Evolutionary conservation across 2,888 invertebrate genomes (phyloP), one percentile per base, ranked within the genome.

Genomic region (Neoaliturus tenellus): DNA sequence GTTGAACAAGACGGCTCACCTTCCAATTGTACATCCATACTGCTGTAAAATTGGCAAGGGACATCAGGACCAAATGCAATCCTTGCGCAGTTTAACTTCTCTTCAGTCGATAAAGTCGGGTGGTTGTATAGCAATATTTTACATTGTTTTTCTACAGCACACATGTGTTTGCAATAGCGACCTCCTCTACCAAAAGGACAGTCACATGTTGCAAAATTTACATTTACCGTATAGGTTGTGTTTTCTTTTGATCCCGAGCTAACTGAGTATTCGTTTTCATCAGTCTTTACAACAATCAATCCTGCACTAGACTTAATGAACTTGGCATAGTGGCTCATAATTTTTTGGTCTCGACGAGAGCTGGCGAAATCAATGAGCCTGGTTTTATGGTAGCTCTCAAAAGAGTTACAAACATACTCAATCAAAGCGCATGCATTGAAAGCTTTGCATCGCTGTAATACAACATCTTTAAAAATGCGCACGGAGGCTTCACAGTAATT

Each of bases 351-450:
- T 8, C 44, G 75, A n/a, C 75, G 44, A 75, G 20, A 75, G 20
- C 75, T 75, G n/a, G 75, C 44, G 28, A 25, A 75, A 48, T 41
- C 75, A 44, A 75, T 69, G 28, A 69, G 10, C 33, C 69, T 69
- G 69, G 31, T 69, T 69, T 69, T 33, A 69, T 69, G 69, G 69
- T 69, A 69, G 69, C 33, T 69, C n/a, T 69, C 39, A 39, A 39
- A 73, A 5, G 41, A 75, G 75, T 75, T 75, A 44, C 75, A 75
- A 75, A 75, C 17, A 75, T 75, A 75, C 41, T 41, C 75, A 75
- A 75, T 75, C 75, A 75, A 75, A 75, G 75, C 75, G 20, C 41
- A 75, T 75, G 75, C 75, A 75, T 75, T 41, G 28, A 75, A 75
- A 12, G 41, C 41, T 75, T 75, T 75, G 75, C 75, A 41, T 75